Percentiles rank a stretch among this genome's conserved stretches.
Conservation (phyloP, 2,888 invertebrate genomes). For the Syrphus vitripennis region DNA sequence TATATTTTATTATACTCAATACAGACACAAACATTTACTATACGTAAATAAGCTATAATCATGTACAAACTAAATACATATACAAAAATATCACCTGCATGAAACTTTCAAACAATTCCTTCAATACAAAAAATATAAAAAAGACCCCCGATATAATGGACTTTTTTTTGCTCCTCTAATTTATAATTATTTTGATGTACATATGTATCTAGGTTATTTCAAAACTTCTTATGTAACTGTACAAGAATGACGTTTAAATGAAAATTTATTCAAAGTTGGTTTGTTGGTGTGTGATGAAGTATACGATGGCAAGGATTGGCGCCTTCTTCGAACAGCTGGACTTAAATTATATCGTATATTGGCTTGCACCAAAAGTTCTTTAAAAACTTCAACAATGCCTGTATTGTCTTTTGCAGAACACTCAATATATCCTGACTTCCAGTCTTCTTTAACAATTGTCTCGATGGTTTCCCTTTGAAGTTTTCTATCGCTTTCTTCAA, state of each 20-base stretch:
- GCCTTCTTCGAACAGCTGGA: conserved; percentile 81
- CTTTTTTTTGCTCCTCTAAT: not conserved
- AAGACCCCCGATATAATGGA: not conserved
- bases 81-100: conserved; percentile 69
- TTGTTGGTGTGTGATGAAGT: conserved; percentile 72
- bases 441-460: conserved; percentile 81
- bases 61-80: conserved; percentile 59
- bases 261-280: conserved; percentile 73
- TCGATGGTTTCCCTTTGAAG: conserved; percentile 80
- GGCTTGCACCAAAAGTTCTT: conserved; percentile 82
- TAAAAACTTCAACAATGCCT: conserved; percentile 82
- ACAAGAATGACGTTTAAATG: conserved; percentile 75
- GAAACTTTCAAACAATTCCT: conserved; percentile 40
- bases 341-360: conserved; percentile 82
- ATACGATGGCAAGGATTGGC: conserved; percentile 80
- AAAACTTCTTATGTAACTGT: conserved; percentile 73
- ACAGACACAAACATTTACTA: conserved; percentile 11
- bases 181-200: not conserved
- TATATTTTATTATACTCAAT: conserved; percentile 27
- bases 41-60: conserved; percentile 35
- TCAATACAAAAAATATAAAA: conserved; percentile 31
- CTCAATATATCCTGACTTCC: conserved; percentile 83
- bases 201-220: not conserved
- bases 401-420: conserved; percentile 82
- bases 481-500: conserved; percentile 79